Conservation (phyloP, 2,113 vertebrate genomes). For the Anguilla japonica region DNA sequence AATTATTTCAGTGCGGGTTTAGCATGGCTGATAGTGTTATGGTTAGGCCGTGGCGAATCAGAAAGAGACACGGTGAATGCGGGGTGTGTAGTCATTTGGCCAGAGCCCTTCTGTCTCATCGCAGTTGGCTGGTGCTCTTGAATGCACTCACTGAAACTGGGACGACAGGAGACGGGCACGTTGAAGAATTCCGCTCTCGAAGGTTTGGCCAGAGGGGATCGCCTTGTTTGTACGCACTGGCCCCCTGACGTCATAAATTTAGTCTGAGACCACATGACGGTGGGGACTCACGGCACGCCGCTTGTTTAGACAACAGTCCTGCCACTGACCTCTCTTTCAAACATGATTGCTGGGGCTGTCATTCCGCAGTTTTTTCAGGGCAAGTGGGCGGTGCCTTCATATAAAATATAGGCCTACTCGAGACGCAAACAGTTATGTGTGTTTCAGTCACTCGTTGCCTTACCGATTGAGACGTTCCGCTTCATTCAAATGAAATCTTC, state of each 20-base stretch:
- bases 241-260: constrained; percentile 59
- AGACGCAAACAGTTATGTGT: background rate
- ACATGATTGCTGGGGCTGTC: background rate
- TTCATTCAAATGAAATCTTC: background rate
- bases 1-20: no score
- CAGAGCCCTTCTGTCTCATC: background rate
- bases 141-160: background rate
- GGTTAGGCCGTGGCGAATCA: background rate
- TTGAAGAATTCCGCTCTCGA: constrained; percentile 31
- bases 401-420: background rate
- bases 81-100: background rate
- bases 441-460: background rate
- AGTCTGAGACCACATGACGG: constrained; percentile 57
- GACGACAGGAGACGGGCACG: background rate
- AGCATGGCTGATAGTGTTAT: no score
- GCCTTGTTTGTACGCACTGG: constrained; percentile 59
- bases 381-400: background rate
- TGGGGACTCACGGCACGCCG: background rate
- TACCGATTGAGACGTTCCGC: no score
- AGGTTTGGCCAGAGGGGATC: constrained; percentile 59
- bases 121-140: background rate
- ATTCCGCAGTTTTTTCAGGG: background rate
- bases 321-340: background rate
- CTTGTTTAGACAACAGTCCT: background rate
- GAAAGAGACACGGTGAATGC: background rate